Base-by-base conservation (phyloP, 2,113 vertebrate genomes). In the Oncorhynchus masou region DNA sequence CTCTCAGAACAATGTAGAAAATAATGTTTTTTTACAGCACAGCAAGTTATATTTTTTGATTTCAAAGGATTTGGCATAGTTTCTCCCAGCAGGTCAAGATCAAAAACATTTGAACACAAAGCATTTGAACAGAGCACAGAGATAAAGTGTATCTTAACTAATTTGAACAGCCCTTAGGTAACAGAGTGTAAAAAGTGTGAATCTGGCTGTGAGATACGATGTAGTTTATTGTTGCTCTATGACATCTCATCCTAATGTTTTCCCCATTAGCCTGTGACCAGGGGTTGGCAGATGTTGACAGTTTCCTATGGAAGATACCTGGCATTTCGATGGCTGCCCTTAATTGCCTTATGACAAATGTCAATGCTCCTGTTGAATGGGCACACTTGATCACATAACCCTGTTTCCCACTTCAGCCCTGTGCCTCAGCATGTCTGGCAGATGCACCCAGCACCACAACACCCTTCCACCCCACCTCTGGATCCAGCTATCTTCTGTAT, bases 321-420 rank as follows among this genome's bases (percentile, higher is more conserved):
- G 89, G 85, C 85, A 86, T 91, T 91, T 88, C 82, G 82, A 73
- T 51, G 81, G 88, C 86, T 90, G 90, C 90, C 92, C 93, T 93
- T 92, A 89, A 92, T 92, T 88, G 90, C 82, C 85, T 76, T 77
- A 83, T 94, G 93, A 94, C 93, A 94, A 93, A 93, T 92, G 92
- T 92, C 93, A 92, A 88, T 81, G 90, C 90, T 92, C 86, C 86
- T 92, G 81, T 90, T 90, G 92, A 92, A 93, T 70, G 88, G 90
- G 88, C 88, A 85, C 89, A 45, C 9, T 45, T 9, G 39, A 45
- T 45, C 39, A 45, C 39, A 9, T 45, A 45, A 45, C 39, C 39
- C 39, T 45, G 39, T 45, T 45, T 45, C 9, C 39, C 9, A 45
- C 39, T 9, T 45, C 39, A 45, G 82, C 86, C 87, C 80, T 54